phyloP scores from a whole-genome alignment of 2,113 vertebrate genomes.

The Eidolon helvum region DNA sequence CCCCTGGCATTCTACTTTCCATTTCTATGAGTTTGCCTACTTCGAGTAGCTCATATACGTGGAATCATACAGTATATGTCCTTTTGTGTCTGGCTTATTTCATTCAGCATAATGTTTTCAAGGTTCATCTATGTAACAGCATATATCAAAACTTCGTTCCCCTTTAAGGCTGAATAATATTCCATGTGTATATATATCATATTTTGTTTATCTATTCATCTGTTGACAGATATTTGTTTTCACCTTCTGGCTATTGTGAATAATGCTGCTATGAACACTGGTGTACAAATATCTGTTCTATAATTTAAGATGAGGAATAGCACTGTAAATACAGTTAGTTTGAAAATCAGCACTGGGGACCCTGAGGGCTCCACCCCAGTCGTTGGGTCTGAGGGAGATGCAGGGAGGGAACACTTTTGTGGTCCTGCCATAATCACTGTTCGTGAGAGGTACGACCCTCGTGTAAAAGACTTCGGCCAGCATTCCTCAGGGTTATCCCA shows the following conservation, averaged over 20 bases:
- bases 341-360: not conserved
- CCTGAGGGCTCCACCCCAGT: not conserved
- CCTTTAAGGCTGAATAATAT: not conserved
- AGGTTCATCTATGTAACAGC: not conserved
- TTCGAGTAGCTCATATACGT: not conserved
- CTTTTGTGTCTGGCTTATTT: not conserved
- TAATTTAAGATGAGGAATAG: not conserved
- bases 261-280: not conserved
- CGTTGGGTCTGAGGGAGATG: not conserved
- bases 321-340: not conserved
- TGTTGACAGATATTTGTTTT: not conserved
- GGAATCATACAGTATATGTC: not conserved
- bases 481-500: accelerated
- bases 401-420: not conserved
- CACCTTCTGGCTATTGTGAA: not conserved
- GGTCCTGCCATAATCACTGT: not conserved
- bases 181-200: too few species aligned
- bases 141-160: not conserved
- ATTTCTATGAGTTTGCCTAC: not conserved
- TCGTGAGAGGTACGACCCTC: too few species aligned
- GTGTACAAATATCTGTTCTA: not conserved
- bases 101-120: not conserved
- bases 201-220: not conserved
- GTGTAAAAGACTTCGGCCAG: accelerated
- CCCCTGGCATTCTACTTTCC: not conserved